These are phyloP conservation scores for Drosophila fuyamai DNA, from an alignment of 1,140 invertebrate species.

Conservation along the genomic window DNA sequence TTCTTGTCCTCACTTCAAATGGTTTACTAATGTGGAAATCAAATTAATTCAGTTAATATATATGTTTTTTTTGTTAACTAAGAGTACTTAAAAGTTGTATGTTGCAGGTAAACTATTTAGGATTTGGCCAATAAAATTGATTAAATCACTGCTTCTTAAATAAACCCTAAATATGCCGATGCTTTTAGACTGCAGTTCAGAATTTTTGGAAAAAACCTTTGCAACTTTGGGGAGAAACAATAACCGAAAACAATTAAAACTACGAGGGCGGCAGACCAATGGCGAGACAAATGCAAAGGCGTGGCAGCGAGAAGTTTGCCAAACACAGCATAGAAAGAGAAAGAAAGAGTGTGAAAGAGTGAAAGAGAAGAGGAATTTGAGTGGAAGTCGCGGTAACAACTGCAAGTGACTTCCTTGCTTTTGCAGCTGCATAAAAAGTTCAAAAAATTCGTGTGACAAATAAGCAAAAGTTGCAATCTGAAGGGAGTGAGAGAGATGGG, in stretches of 20 bases:
- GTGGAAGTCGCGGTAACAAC: slow-evolving; percentile 47
- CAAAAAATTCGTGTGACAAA: slow-evolving; percentile 69
- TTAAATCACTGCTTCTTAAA: not conserved
- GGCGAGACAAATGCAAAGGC: slow-evolving; percentile 51
- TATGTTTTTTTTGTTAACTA: not conserved
- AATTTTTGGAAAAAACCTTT: slow-evolving; percentile 1
- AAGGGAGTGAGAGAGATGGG: slow-evolving; percentile 5
- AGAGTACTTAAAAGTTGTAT: no score
- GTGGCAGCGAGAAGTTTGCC: slow-evolving; percentile 62
- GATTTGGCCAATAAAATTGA: not conserved
- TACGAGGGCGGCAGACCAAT: slow-evolving; percentile 42
- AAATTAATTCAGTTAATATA: not conserved
- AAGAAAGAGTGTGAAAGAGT: not conserved
- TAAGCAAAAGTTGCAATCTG: slow-evolving; percentile 73
- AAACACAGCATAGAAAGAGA: slow-evolving; percentile 33
- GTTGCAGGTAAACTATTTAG: not conserved
- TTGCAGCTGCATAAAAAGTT: slow-evolving; percentile 38
- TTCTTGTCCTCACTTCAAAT: no score
- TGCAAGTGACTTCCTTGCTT: slow-evolving; percentile 67
- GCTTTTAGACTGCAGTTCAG: not conserved
- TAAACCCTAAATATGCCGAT: slow-evolving; percentile 3
- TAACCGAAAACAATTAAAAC: slow-evolving; percentile 75
- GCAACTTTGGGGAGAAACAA: slow-evolving; percentile 45
- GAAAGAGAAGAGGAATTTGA: not conserved
- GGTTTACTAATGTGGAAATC: not conserved